phyloP scores from a whole-genome alignment of 2,888 invertebrate species.

The Malacosoma neustria region DNA sequence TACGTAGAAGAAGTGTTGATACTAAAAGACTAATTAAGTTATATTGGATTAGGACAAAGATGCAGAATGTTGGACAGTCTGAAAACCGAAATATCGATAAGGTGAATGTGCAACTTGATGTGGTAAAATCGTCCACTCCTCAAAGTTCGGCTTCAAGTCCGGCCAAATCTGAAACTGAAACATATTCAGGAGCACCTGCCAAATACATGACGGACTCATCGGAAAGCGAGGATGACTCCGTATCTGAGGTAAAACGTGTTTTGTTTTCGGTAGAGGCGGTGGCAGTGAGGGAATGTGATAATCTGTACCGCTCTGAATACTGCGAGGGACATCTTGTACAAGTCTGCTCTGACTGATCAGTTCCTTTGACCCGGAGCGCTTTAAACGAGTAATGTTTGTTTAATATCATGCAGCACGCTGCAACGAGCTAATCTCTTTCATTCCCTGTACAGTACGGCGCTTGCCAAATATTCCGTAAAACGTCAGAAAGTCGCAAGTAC shows the following conservation, averaged over 20 bases:
- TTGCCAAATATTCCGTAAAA: conserved; percentile 75
- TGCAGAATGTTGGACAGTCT: conserved; percentile 94
- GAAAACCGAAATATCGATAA: conserved; percentile 88
- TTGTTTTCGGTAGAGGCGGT: conserved; percentile 72
- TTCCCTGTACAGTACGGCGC: conserved; percentile 62
- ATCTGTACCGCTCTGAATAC: conserved; percentile 76
- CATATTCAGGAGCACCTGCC: conserved; percentile 87
- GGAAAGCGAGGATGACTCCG: conserved; percentile 97
- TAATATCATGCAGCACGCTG: conserved; percentile 45
- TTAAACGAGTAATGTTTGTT: conserved; percentile 30
- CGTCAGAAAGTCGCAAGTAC: conserved; percentile 74
- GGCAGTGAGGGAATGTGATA: conserved; percentile 71
- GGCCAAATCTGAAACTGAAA: conserved; percentile 90
- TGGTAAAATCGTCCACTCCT: conserved; percentile 85
- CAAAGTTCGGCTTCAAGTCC: conserved; percentile 89
- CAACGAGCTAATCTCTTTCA: conserved; percentile 47
- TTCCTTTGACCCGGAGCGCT: conserved; percentile 38
- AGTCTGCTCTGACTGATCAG: conserved; percentile 54
- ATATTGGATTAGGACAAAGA: conserved; percentile 82
- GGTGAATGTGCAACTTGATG: conserved; percentile 83
- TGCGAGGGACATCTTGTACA: conserved; percentile 81
- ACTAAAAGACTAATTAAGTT: conserved; percentile 72
- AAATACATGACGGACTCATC: conserved; percentile 95
- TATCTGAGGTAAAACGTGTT: conserved; percentile 90
- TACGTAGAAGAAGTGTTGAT: conserved; percentile 70